Percentiles rank a stretch among this genome's conserved stretches.
These are phyloP conservation scores for Chelonus insularis DNA, from an alignment of 1,140 invertebrate species.

Conservation along the genomic window DNA sequence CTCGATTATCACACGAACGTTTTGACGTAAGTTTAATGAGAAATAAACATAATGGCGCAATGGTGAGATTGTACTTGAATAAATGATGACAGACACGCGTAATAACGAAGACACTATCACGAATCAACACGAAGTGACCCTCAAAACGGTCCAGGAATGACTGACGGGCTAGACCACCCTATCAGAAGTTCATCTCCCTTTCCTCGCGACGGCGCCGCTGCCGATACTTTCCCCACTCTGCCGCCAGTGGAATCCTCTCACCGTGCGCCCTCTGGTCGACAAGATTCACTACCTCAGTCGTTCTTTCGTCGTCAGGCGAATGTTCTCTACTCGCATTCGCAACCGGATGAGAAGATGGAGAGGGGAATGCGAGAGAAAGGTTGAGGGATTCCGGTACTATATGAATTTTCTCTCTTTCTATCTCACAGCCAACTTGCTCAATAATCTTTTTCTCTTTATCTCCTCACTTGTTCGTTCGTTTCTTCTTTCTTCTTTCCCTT, in stretches of 20 bases:
- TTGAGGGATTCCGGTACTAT: background rate
- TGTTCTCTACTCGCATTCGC: no score
- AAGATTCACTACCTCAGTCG: background rate
- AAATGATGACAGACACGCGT: background rate
- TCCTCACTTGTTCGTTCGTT: no score
- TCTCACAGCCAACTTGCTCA: background rate
- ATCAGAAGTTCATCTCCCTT: constrained; percentile 8
- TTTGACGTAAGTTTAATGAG: no score
- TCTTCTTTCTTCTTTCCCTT: no score
- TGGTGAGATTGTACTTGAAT: no score
- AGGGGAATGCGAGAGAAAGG: background rate
- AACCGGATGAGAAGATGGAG: constrained; percentile 1
- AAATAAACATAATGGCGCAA: no score
- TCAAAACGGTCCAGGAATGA: constrained; percentile 24
- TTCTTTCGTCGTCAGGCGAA: no score
- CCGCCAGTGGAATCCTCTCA: background rate
- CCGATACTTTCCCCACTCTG: background rate
- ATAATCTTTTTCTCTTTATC: no score
- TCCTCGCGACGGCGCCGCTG: background rate
- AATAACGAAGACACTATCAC: background rate
- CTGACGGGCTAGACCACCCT: constrained; percentile 25
- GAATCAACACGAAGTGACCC: constrained; percentile 21
- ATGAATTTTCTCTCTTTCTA: background rate
- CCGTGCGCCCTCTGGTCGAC: background rate
- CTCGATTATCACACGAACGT: no score